Conservation (phyloP, 2,888 invertebrate genomes). For the Brachyopa scutellaris region DNA sequence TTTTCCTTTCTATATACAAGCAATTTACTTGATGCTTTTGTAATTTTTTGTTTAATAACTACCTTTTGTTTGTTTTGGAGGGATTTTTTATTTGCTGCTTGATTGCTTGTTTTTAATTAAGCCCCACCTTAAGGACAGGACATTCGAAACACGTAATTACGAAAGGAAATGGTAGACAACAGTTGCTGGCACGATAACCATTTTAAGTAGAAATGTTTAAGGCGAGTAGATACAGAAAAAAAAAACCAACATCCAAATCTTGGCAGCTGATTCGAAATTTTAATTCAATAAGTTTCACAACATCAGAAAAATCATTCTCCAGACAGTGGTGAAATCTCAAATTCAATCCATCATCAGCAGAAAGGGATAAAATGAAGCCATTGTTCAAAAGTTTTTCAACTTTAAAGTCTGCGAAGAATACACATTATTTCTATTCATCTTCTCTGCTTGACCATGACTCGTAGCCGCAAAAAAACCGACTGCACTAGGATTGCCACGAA, state of each 20-base stretch:
- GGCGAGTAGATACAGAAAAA: conserved; percentile 8
- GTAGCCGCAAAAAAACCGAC: conserved; percentile 40
- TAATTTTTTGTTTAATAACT: conserved; percentile 27
- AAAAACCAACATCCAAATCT: conserved; percentile 23
- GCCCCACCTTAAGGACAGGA: conserved; percentile 3
- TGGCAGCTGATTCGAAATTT: conserved; percentile 14
- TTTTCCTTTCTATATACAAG: conserved; percentile 39
- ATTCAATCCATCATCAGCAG: conserved; percentile 21
- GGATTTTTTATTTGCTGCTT: conserved; percentile 30
- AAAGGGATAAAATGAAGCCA: conserved; percentile 17
- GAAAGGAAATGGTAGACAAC: too few species aligned
- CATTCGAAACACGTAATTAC: too few species aligned
- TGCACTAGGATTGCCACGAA: conserved; percentile 3
- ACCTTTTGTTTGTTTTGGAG: conserved; percentile 21
- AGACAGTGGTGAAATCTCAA: conserved; percentile 27
- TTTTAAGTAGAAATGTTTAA: too few species aligned
- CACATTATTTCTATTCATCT: conserved; percentile 1
- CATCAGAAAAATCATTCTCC: conserved; percentile 2
- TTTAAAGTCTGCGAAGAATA: conserved; percentile 41
- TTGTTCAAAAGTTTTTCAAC: conserved; percentile 49
- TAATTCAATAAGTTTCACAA: conserved; percentile 38
- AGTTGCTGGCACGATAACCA: too few species aligned
- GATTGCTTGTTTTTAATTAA: conserved; percentile 52
- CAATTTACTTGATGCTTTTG: conserved; percentile 59
- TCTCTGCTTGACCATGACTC: conserved; percentile 51